These are phyloP conservation scores for Prunella fulvescens DNA, from an alignment of 2,113 vertebrate species.

Conservation along the genomic window DNA sequence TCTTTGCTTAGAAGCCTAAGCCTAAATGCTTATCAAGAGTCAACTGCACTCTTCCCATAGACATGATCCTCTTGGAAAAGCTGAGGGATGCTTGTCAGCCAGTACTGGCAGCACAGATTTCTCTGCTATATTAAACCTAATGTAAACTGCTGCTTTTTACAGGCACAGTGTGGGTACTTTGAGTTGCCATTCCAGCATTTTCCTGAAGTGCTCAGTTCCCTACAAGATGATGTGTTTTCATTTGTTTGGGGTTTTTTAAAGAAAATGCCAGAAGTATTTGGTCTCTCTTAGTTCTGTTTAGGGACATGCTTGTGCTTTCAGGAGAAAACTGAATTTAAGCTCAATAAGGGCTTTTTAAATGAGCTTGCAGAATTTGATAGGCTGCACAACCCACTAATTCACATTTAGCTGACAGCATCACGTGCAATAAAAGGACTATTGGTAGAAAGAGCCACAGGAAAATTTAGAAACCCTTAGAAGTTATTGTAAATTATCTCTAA, in stretches of 20 bases:
- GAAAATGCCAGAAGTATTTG: not conserved
- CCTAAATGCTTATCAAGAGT: conserved; percentile 29
- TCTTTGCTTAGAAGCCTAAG: conserved; percentile 10
- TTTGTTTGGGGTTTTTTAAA: not conserved
- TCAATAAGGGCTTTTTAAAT: not conserved
- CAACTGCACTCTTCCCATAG: not conserved
- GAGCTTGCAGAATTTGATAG: not conserved
- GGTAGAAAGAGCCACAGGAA: not conserved
- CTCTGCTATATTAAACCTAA: conserved; percentile 37
- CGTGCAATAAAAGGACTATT: not conserved
- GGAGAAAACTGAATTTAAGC: not conserved
- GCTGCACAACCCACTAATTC: not conserved
- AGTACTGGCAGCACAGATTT: conserved; percentile 35
- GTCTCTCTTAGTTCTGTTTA: not conserved
- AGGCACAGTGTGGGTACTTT: not conserved
- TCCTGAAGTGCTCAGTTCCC: not conserved
- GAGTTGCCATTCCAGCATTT: not conserved
- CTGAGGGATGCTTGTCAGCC: conserved; percentile 41
- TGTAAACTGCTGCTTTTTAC: conserved; percentile 7
- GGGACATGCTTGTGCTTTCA: not conserved
- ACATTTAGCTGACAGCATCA: not conserved
- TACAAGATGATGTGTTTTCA: not conserved
- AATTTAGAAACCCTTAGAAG: not conserved
- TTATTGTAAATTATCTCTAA: not conserved
- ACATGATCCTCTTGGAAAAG: conserved; percentile 1